These are phyloP conservation scores for Neodiprion virginianus DNA, from an alignment of 1,140 invertebrate species.

Conservation along the genomic window DNA sequence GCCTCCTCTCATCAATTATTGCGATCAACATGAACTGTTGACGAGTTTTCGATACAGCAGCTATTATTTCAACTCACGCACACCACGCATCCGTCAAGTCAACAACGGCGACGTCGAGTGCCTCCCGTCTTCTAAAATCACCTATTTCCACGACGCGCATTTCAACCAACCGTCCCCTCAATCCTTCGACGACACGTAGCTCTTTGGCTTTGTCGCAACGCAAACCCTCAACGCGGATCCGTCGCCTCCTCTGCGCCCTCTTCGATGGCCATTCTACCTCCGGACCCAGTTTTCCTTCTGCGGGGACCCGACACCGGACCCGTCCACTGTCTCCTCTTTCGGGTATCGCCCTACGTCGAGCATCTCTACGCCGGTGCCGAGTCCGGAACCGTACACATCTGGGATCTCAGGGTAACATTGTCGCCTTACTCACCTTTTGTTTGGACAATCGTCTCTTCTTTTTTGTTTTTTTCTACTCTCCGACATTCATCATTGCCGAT, in stretches of 20 bases:
- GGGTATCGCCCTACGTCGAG: constrained; percentile 63
- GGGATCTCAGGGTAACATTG: constrained; percentile 71
- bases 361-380: constrained; percentile 72
- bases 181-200: not conserved
- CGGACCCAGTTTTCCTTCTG: constrained; percentile 72
- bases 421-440: not conserved
- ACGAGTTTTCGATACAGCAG: no score
- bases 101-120: constrained; percentile 31
- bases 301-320: constrained; percentile 71
- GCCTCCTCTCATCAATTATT: not conserved
- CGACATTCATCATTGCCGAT: no score
- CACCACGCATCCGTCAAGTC: no score
- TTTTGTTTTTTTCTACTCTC: no score
- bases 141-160: not conserved
- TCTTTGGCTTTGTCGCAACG: no score
- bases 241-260: not conserved
- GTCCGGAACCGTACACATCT: constrained; percentile 73
- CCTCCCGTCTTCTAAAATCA: constrained; percentile 44
- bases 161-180: constrained; percentile 3
- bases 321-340: constrained; percentile 71
- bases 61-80: no score
- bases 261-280: constrained; percentile 64
- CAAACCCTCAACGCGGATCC: not conserved
- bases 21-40: no score
- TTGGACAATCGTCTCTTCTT: no score